Evolutionary conservation across 2,113 vertebrate species (phyloP), one percentile per base, ranked within the genome.

Genomic region (Macrotis lagotis): DNA sequence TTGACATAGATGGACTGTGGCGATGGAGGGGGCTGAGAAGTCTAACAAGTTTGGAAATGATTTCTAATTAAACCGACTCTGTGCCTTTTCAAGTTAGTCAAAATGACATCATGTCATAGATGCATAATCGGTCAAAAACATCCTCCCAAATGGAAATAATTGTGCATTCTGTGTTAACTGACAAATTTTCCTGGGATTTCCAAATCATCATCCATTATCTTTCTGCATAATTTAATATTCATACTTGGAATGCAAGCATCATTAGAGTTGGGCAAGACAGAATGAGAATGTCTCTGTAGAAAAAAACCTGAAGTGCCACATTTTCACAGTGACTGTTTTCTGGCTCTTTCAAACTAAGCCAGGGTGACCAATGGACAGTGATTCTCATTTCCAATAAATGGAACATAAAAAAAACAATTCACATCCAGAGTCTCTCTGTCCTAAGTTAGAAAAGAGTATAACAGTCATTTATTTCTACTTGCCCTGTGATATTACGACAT

Each of bases 231-330:
- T 47, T 91, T 92, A 89, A 66, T 53, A 91, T 51, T 88, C 49
- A 95, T 89, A 91, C 95, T 28, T 94, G 59, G n/a, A 91, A 95
- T 91, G 89, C 44, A 97, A 94, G 91, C 53, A 94, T 50, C 28
- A 51, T 91, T 93, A 90, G 93, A 47, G 0, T 19, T 0, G 48
- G 93, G 50, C 1, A 53, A 95, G 92, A 91, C 88, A 89, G 19
- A 51, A 48, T 50, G n/a, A 90, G 49, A 51, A 50, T 50, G 53
- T 90, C 10, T 90, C 89, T 74, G 8, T 92, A 95, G 89, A 90
- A 89, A 83, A 83, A 83, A 52, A 88, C 83, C 66, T 6, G 49
- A 93, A 95, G 93, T 48, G 3, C 9, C 19, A 3, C 50, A 52
- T 93, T 94, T 88, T 92, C 90, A 92, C 51, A 91, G 37, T 92